Percentiles rank a stretch among this genome's conserved stretches.
Evolutionary conservation across 2,113 vertebrate genomes (phyloP).

Genomic region (Gavialis gangeticus): DNA sequence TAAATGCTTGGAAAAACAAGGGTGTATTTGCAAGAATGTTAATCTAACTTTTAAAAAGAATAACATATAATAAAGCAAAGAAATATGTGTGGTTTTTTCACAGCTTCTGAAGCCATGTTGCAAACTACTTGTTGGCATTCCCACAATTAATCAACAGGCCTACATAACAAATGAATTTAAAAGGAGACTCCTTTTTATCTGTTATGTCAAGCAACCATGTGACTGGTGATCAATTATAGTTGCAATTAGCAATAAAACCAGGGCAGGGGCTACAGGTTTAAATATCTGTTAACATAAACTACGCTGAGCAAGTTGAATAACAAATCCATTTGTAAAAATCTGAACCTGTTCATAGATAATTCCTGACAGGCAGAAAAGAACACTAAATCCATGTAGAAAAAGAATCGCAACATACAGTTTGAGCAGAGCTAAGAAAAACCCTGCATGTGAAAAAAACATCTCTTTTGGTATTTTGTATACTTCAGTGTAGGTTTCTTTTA

Average conservation of each 20-base stretch:
- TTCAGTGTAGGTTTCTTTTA: neutral
- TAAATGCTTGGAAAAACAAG: neutral
- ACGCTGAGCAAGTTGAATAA: neutral
- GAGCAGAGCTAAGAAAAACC: constrained; percentile 4
- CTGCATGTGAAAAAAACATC: neutral
- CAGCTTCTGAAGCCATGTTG: neutral
- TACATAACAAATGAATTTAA: neutral
- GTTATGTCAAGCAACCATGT: neutral
- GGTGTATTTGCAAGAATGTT: neutral
- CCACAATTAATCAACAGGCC: neutral
- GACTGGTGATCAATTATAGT: neutral
- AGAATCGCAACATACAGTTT: neutral
- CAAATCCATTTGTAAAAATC: neutral
- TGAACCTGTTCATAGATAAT: neutral
- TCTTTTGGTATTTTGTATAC: neutral
- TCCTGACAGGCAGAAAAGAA: neutral
- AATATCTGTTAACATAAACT: neutral
- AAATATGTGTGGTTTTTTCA: neutral
- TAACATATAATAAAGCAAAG: neutral
- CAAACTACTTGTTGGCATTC: neutral
- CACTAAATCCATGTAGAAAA: neutral
- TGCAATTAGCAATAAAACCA: neutral
- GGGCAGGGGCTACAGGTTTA: neutral
- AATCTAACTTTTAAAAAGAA: neutral
- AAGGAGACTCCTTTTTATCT: neutral